phyloP scores from a whole-genome alignment of 2,797 vertebrate genomes.

The Poecilia picta region DNA sequence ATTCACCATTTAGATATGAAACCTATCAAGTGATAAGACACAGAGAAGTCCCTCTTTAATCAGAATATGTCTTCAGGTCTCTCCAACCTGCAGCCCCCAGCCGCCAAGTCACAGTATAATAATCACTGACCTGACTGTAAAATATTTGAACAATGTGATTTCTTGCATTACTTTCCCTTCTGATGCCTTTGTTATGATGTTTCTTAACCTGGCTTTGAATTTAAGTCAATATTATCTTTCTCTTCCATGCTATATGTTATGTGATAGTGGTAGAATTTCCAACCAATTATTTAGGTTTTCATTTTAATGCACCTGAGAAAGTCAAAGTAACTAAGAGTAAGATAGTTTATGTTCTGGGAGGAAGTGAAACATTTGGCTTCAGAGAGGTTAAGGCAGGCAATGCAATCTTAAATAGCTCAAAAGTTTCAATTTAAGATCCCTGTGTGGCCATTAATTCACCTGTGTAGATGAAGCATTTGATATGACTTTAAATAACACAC shows the following conservation, averaged over 20 bases:
- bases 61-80: background rate
- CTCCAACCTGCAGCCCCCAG: no score
- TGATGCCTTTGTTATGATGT: background rate
- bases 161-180: background rate
- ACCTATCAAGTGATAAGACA: background rate
- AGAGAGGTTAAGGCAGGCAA: background rate
- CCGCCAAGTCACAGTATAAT: background rate
- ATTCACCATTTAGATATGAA: background rate
- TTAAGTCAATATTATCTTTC: background rate
- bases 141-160: background rate
- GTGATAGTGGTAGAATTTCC: background rate
- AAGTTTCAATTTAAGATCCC: conserved; percentile 5
- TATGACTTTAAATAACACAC: conserved; percentile 40
- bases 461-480: conserved; percentile 24
- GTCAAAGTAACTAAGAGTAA: background rate
- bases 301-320: background rate
- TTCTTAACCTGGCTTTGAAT: background rate
- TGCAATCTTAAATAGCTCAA: conserved; percentile 1
- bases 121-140: background rate
- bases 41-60: background rate
- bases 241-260: background rate
- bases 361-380: background rate
- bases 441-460: conserved; percentile 15
- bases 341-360: background rate
- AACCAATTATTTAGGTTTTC: background rate